Percentiles rank a stretch among this genome's conserved stretches.
Evolutionary conservation across 1,140 invertebrate genomes (phyloP).

Genomic region (Drosophila insularis): DNA sequence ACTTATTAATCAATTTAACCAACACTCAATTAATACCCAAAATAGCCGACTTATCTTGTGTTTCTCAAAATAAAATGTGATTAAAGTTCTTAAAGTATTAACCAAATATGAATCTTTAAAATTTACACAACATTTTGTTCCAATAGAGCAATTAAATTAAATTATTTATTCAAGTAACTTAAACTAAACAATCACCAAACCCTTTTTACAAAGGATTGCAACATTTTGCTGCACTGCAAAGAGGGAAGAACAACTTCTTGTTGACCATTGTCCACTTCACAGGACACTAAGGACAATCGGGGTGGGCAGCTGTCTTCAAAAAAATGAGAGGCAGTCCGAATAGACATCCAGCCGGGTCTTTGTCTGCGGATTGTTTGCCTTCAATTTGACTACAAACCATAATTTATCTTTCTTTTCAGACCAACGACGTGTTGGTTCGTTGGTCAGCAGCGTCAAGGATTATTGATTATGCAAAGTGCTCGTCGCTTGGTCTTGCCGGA

Average conservation of each 20-base stretch:
- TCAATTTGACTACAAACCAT: constrained; percentile 82
- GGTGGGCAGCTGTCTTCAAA: constrained; percentile 46
- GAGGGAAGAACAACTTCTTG: background rate
- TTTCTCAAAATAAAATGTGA: too few relatives aligned
- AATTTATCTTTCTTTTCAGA: constrained; percentile 82
- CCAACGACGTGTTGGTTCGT: constrained; percentile 55
- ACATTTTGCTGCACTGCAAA: constrained; percentile 1
- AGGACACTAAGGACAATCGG: background rate
- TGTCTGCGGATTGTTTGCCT: constrained; percentile 79
- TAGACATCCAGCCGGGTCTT: constrained; percentile 32
- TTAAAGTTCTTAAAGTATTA: too few relatives aligned
- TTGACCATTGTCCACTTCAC: constrained; percentile 40
- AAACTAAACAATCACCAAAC: constrained; percentile 46
- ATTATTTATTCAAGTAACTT: constrained; percentile 40
- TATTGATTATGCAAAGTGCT: constrained; percentile 82
- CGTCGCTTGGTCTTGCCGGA: constrained; percentile 45
- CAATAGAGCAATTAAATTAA: constrained; percentile 55
- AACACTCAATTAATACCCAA: too few relatives aligned
- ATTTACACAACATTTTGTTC: too few relatives aligned
- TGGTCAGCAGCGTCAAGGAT: constrained; percentile 81
- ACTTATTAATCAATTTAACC: background rate
- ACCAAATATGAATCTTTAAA: too few relatives aligned
- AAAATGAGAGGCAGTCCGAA: constrained; percentile 16
- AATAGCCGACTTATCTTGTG: too few relatives aligned
- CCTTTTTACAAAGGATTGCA: constrained; percentile 6